These are phyloP conservation scores for Planiliza haematocheilus DNA, from an alignment of 2,113 vertebrate species.

Conservation along the genomic window DNA sequence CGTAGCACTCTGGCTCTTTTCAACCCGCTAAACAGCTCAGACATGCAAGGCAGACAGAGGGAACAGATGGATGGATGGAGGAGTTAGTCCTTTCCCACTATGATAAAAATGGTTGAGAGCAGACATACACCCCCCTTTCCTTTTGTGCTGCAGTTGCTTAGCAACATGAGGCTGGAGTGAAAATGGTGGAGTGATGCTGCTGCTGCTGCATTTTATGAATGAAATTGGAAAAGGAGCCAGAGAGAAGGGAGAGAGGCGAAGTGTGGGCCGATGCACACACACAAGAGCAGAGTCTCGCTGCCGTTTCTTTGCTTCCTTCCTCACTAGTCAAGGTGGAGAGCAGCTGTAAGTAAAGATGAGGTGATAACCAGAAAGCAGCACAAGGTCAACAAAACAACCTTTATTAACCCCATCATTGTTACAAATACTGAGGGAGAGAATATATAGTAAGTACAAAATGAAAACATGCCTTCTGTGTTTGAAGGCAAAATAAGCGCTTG, in stretches of 20 bases:
- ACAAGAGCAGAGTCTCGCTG: background rate
- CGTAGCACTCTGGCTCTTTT: background rate
- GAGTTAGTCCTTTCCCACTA: conserved; percentile 36
- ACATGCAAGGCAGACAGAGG: conserved; percentile 32
- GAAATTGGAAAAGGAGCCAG: conserved; percentile 61
- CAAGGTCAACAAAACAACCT: conserved; percentile 50
- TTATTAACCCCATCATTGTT: conserved; percentile 57
- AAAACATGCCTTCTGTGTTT: conserved; percentile 11
- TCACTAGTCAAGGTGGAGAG: conserved; percentile 13
- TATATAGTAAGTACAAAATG: conserved; percentile 59
- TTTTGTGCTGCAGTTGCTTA: conserved; percentile 71
- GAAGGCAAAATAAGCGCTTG: conserved; percentile 46
- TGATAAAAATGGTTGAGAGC: conserved; percentile 63
- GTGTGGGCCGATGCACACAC: conserved; percentile 12
- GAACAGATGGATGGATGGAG: conserved; percentile 54
- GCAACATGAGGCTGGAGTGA: conserved; percentile 76
- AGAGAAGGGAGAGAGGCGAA: conserved; percentile 32
- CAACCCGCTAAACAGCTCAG: conserved; percentile 4
- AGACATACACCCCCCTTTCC: conserved; percentile 36
- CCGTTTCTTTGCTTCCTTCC: conserved; percentile 16
- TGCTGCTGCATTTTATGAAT: conserved; percentile 81
- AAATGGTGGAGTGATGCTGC: conserved; percentile 67
- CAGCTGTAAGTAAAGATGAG: conserved; percentile 6
- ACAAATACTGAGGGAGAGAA: conserved; percentile 56
- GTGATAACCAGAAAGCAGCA: background rate